phyloP scores from a whole-genome alignment of 2,113 vertebrate species.

The Genyomyrus donnyi region DNA sequence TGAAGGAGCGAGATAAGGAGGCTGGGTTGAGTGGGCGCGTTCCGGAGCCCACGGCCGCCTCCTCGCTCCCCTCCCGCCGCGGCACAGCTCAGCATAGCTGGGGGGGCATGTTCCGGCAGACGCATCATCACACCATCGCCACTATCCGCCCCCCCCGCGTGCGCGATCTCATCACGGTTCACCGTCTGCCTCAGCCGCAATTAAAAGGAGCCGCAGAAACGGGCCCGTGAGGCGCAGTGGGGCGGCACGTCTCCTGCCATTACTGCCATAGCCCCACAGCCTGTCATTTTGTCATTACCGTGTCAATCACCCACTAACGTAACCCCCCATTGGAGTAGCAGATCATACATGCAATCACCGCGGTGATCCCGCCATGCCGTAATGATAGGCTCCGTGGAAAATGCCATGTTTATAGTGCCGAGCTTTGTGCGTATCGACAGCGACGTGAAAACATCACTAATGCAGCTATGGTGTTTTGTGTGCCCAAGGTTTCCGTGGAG shows the following conservation, averaged over 20 bases:
- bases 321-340: not conserved
- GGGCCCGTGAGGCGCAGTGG: not conserved
- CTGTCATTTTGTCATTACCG: not conserved
- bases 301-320: not conserved
- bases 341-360: not conserved
- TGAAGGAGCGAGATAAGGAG: not conserved
- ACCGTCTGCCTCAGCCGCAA: not conserved
- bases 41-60: not conserved
- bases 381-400: not conserved
- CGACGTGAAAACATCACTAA: not conserved
- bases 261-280: not conserved
- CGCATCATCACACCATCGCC: not conserved
- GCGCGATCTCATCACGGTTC: not conserved
- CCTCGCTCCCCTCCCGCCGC: not conserved
- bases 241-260: not conserved
- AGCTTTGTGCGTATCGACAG: not conserved
- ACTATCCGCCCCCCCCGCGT: not conserved
- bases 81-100: not conserved
- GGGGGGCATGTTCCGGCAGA: not conserved
- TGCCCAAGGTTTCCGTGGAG: not conserved
- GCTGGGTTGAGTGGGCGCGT: not conserved
- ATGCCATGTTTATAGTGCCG: not conserved
- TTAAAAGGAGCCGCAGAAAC: not conserved
- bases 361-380: not conserved
- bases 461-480: no score